phyloP scores from a whole-genome alignment of 2,888 invertebrate species.

The Campoletis raptor region DNA sequence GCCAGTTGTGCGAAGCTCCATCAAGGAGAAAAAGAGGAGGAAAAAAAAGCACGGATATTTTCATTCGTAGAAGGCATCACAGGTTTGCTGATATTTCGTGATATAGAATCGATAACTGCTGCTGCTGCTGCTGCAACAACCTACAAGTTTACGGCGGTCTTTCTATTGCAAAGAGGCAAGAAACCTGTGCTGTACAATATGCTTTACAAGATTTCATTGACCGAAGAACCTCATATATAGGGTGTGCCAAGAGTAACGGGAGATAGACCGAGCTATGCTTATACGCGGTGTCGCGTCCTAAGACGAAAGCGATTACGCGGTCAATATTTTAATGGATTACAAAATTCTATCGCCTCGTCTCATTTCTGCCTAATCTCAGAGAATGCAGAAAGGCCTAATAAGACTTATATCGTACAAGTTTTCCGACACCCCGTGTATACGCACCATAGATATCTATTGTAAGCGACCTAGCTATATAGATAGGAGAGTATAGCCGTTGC shows the following conservation, averaged over 20 bases:
- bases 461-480: slow-evolving; percentile 19
- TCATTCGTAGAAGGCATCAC: slow-evolving; percentile 18
- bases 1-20: too few relatives aligned
- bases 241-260: too few relatives aligned
- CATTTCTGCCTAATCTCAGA: too few relatives aligned
- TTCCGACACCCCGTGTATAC: background rate
- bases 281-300: too few relatives aligned
- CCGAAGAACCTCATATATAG: too few relatives aligned
- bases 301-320: too few relatives aligned
- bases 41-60: slow-evolving; percentile 19
- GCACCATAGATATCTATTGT: too few relatives aligned
- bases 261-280: too few relatives aligned
- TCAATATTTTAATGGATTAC: too few relatives aligned
- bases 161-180: slow-evolving; percentile 24
- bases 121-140: slow-evolving; percentile 47
- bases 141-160: slow-evolving; percentile 22
- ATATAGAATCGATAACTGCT: slow-evolving; percentile 37
- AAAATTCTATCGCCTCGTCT: too few relatives aligned
- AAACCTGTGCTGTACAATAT: slow-evolving; percentile 12
- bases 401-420: background rate
- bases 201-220: background rate
- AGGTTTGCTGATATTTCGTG: slow-evolving; percentile 53
- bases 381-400: too few relatives aligned
- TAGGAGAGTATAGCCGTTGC: slow-evolving; percentile 24
- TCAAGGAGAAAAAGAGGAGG: background rate